Conservation (phyloP, 1,140 invertebrate genomes). For the Eriosoma lanigerum region DNA sequence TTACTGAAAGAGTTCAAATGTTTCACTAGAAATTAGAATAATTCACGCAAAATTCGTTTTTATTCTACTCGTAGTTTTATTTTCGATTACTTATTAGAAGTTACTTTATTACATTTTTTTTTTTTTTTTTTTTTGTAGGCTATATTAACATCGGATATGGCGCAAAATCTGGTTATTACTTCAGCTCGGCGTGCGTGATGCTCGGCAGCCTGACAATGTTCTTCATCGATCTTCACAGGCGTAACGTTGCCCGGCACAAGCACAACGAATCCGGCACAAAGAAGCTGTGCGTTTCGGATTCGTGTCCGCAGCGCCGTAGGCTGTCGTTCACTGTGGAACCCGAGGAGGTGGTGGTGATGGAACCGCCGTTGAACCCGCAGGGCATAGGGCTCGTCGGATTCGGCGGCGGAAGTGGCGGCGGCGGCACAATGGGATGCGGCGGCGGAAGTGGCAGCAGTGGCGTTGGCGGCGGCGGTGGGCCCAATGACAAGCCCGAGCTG, state of each 20-base stretch:
- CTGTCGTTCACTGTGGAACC: slow-evolving; percentile 66
- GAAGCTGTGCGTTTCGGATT: slow-evolving; percentile 64
- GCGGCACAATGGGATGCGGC: slow-evolving; percentile 58
- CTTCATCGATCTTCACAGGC: slow-evolving; percentile 75
- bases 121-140: too few species aligned
- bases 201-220: slow-evolving; percentile 75
- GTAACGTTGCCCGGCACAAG: slow-evolving; percentile 69
- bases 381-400: slow-evolving; percentile 80
- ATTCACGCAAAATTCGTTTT: too few species aligned
- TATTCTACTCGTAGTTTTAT: too few species aligned
- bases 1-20: too few species aligned
- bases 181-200: slow-evolving; percentile 75
- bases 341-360: slow-evolving; percentile 61
- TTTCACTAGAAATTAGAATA: too few species aligned
- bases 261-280: slow-evolving; percentile 65
- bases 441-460: slow-evolving; percentile 77
- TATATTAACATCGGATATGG: slow-evolving; percentile 76
- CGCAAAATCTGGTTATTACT: slow-evolving; percentile 77
- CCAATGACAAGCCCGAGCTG: slow-evolving; percentile 68
- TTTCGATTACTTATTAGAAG: too few species aligned
- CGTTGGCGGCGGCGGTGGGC: slow-evolving; percentile 63
- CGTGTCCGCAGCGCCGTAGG: slow-evolving; percentile 63
- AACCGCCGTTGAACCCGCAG: slow-evolving; percentile 56
- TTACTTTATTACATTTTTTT: too few species aligned
- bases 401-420: slow-evolving; percentile 83